Percentiles rank a stretch among this genome's conserved stretches.
These are phyloP conservation scores for Adineta ricciae DNA, from an alignment of 2,888 invertebrate genomes.

Conservation along the genomic window DNA sequence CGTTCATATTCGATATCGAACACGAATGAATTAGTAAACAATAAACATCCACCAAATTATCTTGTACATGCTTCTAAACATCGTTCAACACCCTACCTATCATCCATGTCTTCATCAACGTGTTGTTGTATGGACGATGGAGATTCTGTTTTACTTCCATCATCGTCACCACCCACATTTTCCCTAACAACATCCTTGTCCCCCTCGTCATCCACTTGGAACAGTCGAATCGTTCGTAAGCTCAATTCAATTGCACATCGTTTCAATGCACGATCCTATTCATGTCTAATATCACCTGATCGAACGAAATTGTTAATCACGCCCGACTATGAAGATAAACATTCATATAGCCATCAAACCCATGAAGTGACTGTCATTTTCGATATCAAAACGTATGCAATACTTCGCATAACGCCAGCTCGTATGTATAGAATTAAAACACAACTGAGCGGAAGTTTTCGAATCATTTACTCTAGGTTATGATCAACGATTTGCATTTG, in stretches of 20 bases:
- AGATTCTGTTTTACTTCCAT: neutral
- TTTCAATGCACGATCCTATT: constrained; percentile 22
- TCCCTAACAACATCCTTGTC: neutral
- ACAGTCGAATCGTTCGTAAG: constrained; percentile 7
- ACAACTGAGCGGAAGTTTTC: neutral
- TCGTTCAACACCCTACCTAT: neutral
- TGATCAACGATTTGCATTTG: constrained; percentile 27
- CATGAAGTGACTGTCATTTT: constrained; percentile 21
- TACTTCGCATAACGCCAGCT: constrained; percentile 15
- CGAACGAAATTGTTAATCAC: constrained; percentile 3
- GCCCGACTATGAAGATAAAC: constrained; percentile 25
- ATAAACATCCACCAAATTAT: neutral
- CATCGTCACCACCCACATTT: neutral
- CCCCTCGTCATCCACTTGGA: neutral
- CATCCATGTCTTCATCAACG: neutral
- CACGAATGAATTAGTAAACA: neutral
- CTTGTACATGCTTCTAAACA: neutral
- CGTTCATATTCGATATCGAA: constrained; percentile 11
- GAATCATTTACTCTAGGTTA: neutral
- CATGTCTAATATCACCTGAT: constrained; percentile 24
- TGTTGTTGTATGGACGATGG: neutral
- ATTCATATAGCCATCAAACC: constrained; percentile 21
- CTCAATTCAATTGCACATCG: neutral
- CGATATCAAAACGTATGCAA: neutral
- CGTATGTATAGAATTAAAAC: neutral